Conservation (phyloP, 2,797 vertebrate genomes). For the Pogoniulus pusillus region DNA sequence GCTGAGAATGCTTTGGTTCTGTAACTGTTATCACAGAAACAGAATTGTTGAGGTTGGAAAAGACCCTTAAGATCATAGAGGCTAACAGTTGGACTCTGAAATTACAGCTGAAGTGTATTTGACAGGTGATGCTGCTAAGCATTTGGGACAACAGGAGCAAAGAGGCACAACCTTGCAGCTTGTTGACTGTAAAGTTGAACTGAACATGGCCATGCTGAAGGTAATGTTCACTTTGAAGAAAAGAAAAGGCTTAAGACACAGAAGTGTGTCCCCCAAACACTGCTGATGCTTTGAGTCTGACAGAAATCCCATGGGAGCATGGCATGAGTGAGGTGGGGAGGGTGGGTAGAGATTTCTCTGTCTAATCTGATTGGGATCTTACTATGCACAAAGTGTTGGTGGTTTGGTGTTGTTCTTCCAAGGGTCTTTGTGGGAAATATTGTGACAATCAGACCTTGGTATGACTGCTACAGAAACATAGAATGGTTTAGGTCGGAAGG, state of each 20-base stretch:
- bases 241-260: background rate
- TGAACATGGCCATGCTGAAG: slow-evolving; percentile 67
- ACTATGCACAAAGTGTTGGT: background rate
- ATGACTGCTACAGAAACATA: background rate
- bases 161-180: background rate
- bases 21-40: background rate
- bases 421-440: background rate
- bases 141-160: slow-evolving; percentile 43
- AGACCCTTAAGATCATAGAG: background rate
- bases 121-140: slow-evolving; percentile 23
- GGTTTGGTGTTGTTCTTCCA: background rate
- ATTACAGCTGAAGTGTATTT: slow-evolving; percentile 11
- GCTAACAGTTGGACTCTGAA: background rate
- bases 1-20: background rate
- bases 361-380: background rate
- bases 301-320: background rate
- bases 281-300: background rate
- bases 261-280: background rate
- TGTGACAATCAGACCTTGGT: background rate
- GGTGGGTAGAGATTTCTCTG: background rate
- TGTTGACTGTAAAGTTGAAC: slow-evolving; percentile 36
- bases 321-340: background rate
- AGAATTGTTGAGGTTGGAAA: background rate
- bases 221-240: slow-evolving; percentile 45
- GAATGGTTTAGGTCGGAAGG: no score